Base-by-base conservation (phyloP, 23 tunicate genomes). In the Pegea sp. region DNA sequence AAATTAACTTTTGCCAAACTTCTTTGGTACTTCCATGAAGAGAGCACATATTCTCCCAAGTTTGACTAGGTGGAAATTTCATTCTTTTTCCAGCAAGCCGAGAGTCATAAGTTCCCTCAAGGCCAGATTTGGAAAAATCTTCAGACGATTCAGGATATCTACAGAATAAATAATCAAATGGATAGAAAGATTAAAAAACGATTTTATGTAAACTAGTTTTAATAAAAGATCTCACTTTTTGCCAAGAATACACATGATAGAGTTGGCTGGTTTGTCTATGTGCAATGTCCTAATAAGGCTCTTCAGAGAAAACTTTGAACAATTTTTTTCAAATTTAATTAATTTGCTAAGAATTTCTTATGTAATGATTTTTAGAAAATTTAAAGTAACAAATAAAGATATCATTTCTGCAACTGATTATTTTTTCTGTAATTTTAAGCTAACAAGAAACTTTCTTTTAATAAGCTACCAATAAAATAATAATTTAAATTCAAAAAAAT, bases 41-140 rank as follows among this genome's bases (percentile, higher is more conserved):
- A 21, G 91, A 69, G 3, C 66, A 42, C 34, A 65, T 67, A 2
- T 78, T 78, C 44, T 78, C 91, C 91, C 91, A 78, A 4, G 91
- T 78, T 22, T 54, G 54, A 0, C 78, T 71, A 0, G 58, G 64
- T 27, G 57, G 31, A 7, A 78, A 44, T 42, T 78, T 78, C 91
- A 78, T 78, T 20, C 91, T 52, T 28, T 51, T 65, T n/a, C 78
- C 78, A 22, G 78, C 48, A 16, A 57, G 46, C 16, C 30, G 53
- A 51, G 62, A 42, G 51, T 78, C 71, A 67, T 67, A 78, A 26
- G 67, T 49, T 5, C 78, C 91, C 32, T 64, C 66, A 24, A 78
- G 24, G 2, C 78, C 68, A 33, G 56, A 28, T 48, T 7, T 24
- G 31, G 61, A 66, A 51, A 75, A 75, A 1, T 34, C 33, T 8